Evolutionary conservation across 1,140 invertebrate genomes (phyloP), one percentile per base, ranked within the genome.

Genomic region (Lepidurus packardi): DNA sequence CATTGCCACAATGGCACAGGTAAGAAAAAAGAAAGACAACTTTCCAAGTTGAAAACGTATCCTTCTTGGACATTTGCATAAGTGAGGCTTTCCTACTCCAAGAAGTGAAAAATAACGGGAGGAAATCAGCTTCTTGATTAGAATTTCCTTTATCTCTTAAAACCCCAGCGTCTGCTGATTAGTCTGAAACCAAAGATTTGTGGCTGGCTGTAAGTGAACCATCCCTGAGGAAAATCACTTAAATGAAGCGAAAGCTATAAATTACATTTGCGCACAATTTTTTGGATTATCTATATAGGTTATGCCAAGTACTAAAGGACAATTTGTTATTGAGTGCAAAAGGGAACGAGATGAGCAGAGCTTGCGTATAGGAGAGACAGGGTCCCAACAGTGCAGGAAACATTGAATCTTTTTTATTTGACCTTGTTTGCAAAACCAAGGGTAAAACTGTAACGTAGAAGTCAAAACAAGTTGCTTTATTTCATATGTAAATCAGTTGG

Each of bases 1-100:
- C n/a, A 93, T 97, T 77, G 94, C 92, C 42, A 92, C 92, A 76
- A 87, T 95, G 80, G 93, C 91, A 9, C 91, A 93, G 88, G 93
- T 93, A 85, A 87, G 88, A 84, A 76, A 73, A 43, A 65, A 47
- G 5, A 10, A 47, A 16, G 10, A 47, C 16, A 47, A 47, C 16
- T 11, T 47, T 47, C 9, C 10, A 13, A 65, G 1, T n/a, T 21
- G 21, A 65, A 34, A 7, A 5, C 5, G 0, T 65, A 13, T 16
- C 53, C 53, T 65, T 65, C 53, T 7, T 9, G 21, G 13, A 65
- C 4, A 65, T 65, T 65, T n/a, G 53, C 53, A 65, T 65, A n/a
- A n/a, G 21, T 65, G 16, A 65, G 8, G 53, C 53, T 65, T 65
- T 65, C 53, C 53, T 65, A 8, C 53, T 65, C 13, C n/a, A 21